phyloP scores from a whole-genome alignment of 2,797 vertebrate genomes.

The Sebastes cheni region DNA sequence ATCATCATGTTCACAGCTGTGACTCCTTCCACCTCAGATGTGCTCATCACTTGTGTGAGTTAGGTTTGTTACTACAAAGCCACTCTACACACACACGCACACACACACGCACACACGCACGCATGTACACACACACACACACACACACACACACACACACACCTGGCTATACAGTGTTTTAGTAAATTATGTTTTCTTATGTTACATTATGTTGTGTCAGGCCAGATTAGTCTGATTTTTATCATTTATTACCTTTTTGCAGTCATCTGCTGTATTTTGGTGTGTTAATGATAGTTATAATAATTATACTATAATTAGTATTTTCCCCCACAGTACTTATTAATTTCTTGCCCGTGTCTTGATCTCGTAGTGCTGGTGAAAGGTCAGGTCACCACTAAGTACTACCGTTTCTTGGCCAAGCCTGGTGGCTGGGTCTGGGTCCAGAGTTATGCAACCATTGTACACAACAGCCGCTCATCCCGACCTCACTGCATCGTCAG shows the following conservation, averaged over 20 bases:
- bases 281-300: not conserved
- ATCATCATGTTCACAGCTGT: slow-evolving; percentile 97
- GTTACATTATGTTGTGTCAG: not conserved
- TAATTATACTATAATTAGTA: not conserved
- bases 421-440: slow-evolving; percentile 98
- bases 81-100: not conserved
- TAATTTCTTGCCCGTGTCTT: not conserved
- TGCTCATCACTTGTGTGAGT: slow-evolving; percentile 97
- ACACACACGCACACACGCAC: not conserved
- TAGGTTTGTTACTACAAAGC: slow-evolving; percentile 60
- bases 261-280: not conserved
- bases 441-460: slow-evolving; percentile 97
- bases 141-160: not conserved
- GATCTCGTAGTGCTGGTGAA: slow-evolving; percentile 90
- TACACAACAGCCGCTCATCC: slow-evolving; percentile 97
- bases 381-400: slow-evolving; percentile 97
- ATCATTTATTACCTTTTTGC: not conserved
- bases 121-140: not conserved
- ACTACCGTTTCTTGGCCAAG: slow-evolving; percentile 96
- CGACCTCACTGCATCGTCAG: slow-evolving; percentile 98
- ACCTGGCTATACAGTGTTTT: not conserved
- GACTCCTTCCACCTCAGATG: slow-evolving; percentile 97
- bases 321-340: not conserved
- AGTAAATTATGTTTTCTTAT: not conserved
- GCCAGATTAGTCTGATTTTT: not conserved